A percentile compares a stretch with the other conserved stretches of the same genome.
Conservation (phyloP, 2,888 invertebrate genomes). For the Timandra comae region DNA sequence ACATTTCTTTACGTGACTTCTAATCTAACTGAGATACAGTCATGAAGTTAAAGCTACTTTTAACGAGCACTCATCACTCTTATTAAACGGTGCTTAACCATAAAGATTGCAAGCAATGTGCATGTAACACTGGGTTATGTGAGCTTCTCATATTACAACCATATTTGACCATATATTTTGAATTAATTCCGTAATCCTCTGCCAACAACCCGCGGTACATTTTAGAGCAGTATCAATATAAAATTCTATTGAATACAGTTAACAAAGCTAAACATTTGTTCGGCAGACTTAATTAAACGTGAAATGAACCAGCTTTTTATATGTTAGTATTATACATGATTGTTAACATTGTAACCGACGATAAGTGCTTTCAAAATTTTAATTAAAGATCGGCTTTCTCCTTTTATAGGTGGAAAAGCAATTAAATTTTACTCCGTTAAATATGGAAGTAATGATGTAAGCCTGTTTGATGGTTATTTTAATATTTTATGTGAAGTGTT, state of each 20-base stretch:
- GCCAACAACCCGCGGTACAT: background rate
- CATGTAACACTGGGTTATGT: too few relatives aligned
- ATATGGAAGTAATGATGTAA: constrained; percentile 19
- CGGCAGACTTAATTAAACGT: constrained; percentile 32
- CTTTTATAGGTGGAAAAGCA: constrained; percentile 26
- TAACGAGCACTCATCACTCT: too few relatives aligned
- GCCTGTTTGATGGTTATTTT: background rate
- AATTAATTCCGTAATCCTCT: background rate
- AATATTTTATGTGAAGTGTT: too few relatives aligned
- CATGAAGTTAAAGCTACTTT: too few relatives aligned
- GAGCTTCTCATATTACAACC: too few relatives aligned
- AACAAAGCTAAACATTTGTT: constrained; percentile 12
- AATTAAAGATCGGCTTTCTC: constrained; percentile 41
- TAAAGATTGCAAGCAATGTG: too few relatives aligned
- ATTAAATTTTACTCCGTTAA: constrained; percentile 27
- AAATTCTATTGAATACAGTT: constrained; percentile 1
- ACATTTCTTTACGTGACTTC: too few relatives aligned
- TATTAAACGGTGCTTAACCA: too few relatives aligned
- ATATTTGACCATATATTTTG: too few relatives aligned
- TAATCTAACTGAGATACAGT: too few relatives aligned
- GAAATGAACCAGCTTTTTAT: constrained; percentile 35
- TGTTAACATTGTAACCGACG: constrained; percentile 18
- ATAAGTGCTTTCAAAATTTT: constrained; percentile 43
- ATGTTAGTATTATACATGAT: constrained; percentile 31
- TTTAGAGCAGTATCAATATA: background rate